Evolutionary conservation across 2,113 vertebrate genomes (phyloP).

Genomic region (Podocnemis expansa): DNA sequence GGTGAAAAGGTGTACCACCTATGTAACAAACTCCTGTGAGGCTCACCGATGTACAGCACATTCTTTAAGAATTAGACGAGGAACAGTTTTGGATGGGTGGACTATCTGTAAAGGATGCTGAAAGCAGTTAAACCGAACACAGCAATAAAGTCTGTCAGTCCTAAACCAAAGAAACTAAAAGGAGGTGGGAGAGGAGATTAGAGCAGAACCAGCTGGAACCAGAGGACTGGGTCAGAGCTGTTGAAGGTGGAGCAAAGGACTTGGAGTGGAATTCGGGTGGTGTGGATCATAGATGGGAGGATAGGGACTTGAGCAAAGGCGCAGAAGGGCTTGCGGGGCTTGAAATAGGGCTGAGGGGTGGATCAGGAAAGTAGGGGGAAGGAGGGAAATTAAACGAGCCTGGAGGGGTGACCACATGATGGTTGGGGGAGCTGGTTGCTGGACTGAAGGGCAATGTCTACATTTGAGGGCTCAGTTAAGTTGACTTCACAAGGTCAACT

Average conservation of each 20-base stretch:
- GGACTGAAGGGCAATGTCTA: no score
- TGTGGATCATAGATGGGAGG: neutral
- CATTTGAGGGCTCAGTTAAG: no score
- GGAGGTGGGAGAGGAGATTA: neutral
- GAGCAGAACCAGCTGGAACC: neutral
- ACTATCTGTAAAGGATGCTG: neutral
- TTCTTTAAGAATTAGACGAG: neutral
- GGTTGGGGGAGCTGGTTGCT: neutral
- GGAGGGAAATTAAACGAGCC: neutral
- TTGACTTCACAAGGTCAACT: no score
- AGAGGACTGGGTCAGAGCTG: neutral
- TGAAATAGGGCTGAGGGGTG: neutral
- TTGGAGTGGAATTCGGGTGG: neutral
- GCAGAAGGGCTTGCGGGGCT: neutral
- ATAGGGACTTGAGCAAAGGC: neutral
- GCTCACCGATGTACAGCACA: neutral
- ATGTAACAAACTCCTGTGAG: neutral
- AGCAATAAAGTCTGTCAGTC: neutral
- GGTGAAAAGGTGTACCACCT: neutral
- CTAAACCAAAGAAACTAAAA: neutral
- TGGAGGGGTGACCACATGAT: neutral
- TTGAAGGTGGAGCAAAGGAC: neutral
- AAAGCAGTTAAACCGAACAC: neutral
- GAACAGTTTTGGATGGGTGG: neutral
- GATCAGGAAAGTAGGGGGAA: neutral